phyloP scores from a whole-genome alignment of 1,140 invertebrate species.

The Chrysomallon squamiferum region DNA sequence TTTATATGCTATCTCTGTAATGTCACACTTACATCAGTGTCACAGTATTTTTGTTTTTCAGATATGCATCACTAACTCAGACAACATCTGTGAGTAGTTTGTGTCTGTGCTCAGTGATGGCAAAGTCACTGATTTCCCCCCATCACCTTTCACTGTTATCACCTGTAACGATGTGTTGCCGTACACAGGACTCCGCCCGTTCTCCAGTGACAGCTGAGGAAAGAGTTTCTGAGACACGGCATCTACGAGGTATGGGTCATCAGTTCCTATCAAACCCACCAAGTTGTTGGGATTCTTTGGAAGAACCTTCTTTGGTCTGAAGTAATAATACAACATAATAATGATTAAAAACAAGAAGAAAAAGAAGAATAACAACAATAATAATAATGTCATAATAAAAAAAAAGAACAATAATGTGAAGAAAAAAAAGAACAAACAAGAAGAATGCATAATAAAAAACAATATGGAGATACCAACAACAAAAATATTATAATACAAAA shows the following conservation, averaged over 20 bases:
- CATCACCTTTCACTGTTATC: conserved; percentile 60
- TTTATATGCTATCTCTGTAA: no score
- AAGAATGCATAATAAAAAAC: no score
- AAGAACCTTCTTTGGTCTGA: conserved; percentile 27
- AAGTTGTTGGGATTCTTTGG: conserved; percentile 31
- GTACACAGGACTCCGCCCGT: conserved; percentile 25
- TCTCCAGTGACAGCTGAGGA: conserved; percentile 61
- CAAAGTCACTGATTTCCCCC: conserved; percentile 63
- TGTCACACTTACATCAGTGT: no score
- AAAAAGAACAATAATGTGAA: no score
- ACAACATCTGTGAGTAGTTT: conserved; percentile 67
- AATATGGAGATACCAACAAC: no score
- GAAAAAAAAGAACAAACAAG: no score
- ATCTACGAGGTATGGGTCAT: conserved; percentile 67
- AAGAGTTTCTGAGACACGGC: conserved; percentile 63
- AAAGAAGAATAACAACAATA: no score
- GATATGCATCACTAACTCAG: conserved; percentile 64
- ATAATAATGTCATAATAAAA: no score
- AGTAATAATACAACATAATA: conserved; percentile 2
- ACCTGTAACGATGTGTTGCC: conserved; percentile 53
- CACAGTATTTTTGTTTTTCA: no score
- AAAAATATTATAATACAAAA: no score
- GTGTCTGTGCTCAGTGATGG: conserved; percentile 65
- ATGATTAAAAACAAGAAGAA: neutral
- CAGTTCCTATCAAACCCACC: conserved; percentile 57